Evolutionary conservation across 2,888 invertebrate species (phyloP), one percentile per base, ranked within the genome.

Genomic region (Palloptera scutellata): DNA sequence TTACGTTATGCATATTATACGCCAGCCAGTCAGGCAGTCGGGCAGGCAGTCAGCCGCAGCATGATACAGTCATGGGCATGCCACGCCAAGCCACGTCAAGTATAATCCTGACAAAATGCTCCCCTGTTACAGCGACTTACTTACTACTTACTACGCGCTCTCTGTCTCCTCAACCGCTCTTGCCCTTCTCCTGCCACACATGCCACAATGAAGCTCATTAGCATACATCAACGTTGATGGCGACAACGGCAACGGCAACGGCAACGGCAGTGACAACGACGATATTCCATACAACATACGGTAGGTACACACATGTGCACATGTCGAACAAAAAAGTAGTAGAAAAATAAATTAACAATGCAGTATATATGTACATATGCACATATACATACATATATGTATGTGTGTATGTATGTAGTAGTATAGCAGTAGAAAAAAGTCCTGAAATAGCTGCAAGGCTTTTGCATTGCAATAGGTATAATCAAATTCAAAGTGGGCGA

Each of bases 1-100:
- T 82, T 81, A 81, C 80, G 79, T 81, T 81, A 81, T 81, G 81
- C 81, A 81, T 80, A 82, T 82, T 81, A 81, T 76, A 73, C 58
- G 59, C 64, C 64, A 62, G 68, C 71, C 66, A 65, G 67, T 60
- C 69, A 55, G 41, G 42, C 59, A 74, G 30, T 2, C 30, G 6
- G 30, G 30, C 30, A 30, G 30, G 30, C 3, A 30, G 30, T 30
- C 30, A 30, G 20, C 51, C 72, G 30, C 61, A 66, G 19, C 20
- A 10, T 9, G 58, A 52, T 52, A 40, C 30, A 19, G n/a, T 41
- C n/a, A 40, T 15, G 60, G 20, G 48, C 45, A 52, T 55, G 63
- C 30, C 30, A 30, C 2, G 30, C 30, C 30, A 30, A 2, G 6
- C 30, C 30, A 30, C 30, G 30, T 6, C 3, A 30, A 12, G 63